Conservation (phyloP, 2,888 invertebrate species). For the Drosophila paracracens region DNA sequence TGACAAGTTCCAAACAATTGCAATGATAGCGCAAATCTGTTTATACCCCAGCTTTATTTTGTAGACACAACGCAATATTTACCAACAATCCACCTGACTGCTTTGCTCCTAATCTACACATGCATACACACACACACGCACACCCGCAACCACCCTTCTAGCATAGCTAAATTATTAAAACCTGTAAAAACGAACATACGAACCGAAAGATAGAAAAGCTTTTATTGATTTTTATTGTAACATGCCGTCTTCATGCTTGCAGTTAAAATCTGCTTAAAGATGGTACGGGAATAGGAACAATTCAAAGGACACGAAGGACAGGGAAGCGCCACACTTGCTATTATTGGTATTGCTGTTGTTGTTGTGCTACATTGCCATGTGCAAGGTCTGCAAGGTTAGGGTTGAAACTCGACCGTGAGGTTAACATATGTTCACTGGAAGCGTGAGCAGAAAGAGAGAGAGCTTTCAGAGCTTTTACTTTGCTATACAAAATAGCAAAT, state of each 20-base stretch:
- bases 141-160: slow-evolving; percentile 25
- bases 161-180: slow-evolving; percentile 67
- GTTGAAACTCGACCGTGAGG: slow-evolving; percentile 62
- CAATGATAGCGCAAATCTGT: slow-evolving; percentile 14
- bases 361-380: slow-evolving; percentile 44
- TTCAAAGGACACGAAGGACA: slow-evolving; percentile 13
- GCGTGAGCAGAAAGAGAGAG: slow-evolving; percentile 14
- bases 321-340: slow-evolving; percentile 32
- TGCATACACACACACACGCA: neutral
- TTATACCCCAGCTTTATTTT: neutral
- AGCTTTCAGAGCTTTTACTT: slow-evolving; percentile 46
- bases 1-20: slow-evolving; percentile 14
- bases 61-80: slow-evolving; percentile 31
- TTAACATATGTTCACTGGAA: slow-evolving; percentile 66
- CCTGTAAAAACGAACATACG: slow-evolving; percentile 28
- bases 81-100: slow-evolving; percentile 21
- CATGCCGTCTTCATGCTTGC: slow-evolving; percentile 31
- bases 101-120: slow-evolving; percentile 33
- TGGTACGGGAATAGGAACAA: slow-evolving; percentile 10
- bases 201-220: slow-evolving; percentile 50
- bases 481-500: neutral
- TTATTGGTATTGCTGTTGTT: slow-evolving; percentile 22
- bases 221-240: slow-evolving; percentile 66
- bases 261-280: slow-evolving; percentile 50
- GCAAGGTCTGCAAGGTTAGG: slow-evolving; percentile 74